Base-by-base conservation (phyloP, 2,888 invertebrate species). In the Dendrolimus pini region DNA sequence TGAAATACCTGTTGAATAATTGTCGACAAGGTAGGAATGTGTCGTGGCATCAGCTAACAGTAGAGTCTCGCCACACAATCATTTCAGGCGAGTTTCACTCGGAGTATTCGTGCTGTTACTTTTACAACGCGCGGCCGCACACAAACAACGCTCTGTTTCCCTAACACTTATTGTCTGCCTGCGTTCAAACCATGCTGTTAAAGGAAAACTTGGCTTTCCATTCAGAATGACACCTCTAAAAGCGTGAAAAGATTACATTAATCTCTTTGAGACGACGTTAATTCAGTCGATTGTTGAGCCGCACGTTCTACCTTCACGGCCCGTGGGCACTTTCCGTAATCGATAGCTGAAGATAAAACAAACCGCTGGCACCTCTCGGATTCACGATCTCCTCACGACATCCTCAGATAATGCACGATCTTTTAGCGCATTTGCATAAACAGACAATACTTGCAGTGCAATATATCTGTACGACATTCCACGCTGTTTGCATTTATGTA, bases 21-120 rank as follows among this genome's bases (percentile, higher is more conserved):
- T 75, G 72, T 71, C 66, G 65, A 71, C 77, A 77, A 78, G 70
- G 69, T 66, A 74, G 80, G 85, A 83, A 86, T 86, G 86, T 82
- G 82, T 78, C 78, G 81, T 80, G 75, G 75, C 73, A 71, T 69
- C 69, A 58, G 60, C 63, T 61, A 61, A 64, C 63, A 62, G 64
- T 64, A 63, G 65, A 67, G 71, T 66, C 70, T 71, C 66, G 68
- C 71, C 65, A 69, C 75, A 83, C 84, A 86, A 86, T 86, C 89
- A 85, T 84, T 84, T 83, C 85, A 78, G 82, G 72, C 80, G 86
- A 87, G 88, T 90, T 90, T 90, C 90, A 87, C 90, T 81, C 79
- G 72, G 88, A 88, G 87, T 89, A 89, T 90, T 88, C 82, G 84
- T 78, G 88, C 78, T 88, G 89, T 88, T 87, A 88, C 87, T 89